phyloP scores from a whole-genome alignment of 1,140 invertebrate genomes.

The Coenobita brevimanus region DNA sequence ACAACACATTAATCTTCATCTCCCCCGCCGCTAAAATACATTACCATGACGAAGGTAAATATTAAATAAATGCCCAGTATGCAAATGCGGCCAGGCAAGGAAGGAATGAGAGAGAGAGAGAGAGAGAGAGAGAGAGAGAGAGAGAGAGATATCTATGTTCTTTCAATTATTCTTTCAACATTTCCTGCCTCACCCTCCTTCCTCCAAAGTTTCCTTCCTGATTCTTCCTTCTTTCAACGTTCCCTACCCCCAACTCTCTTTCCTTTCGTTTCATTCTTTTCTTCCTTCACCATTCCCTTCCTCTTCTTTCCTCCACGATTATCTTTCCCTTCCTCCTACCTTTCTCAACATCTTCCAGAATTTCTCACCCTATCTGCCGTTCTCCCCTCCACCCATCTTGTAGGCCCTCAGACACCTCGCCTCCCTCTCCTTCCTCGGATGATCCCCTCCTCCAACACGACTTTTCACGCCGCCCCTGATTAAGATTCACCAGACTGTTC shows the following conservation, averaged over 20 bases:
- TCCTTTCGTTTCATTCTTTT: neutral
- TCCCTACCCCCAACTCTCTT: neutral
- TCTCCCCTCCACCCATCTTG: neutral
- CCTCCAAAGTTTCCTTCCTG: neutral
- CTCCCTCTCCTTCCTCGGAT: neutral
- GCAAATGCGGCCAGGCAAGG: conserved; percentile 23
- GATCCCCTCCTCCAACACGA: neutral
- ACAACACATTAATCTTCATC: conserved; percentile 39
- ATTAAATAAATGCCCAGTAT: conserved; percentile 48
- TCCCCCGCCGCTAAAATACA: conserved; percentile 26
- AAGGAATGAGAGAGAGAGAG: no score
- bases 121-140: no score
- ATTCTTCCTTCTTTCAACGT: neutral
- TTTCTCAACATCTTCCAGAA: neutral
- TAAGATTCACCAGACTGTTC: conserved; percentile 22
- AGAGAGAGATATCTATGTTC: no score
- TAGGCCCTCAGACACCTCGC: neutral
- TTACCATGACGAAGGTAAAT: conserved; percentile 45
- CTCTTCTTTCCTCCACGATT: neutral
- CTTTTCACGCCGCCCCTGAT: neutral
- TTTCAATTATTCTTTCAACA: neutral
- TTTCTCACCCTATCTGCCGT: neutral
- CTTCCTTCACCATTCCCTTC: neutral
- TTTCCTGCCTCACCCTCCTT: no score
- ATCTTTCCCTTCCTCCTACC: neutral